Conservation (phyloP, 1,140 invertebrate genomes). For the Popillia japonica region DNA sequence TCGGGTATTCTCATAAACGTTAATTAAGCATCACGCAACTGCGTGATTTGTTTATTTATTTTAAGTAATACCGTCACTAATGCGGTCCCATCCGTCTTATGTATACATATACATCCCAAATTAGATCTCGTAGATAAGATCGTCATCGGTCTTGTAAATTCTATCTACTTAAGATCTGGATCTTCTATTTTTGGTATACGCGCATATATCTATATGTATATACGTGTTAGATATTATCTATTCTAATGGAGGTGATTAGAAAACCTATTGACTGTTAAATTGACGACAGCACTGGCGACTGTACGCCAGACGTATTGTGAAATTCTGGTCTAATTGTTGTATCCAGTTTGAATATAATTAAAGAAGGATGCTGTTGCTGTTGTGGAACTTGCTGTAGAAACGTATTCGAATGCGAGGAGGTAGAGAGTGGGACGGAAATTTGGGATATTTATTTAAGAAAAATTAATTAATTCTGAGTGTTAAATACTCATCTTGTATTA, state of each 20-base stretch:
- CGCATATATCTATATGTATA: neutral
- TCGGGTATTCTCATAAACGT: neutral
- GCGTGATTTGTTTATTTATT: constrained; percentile 32
- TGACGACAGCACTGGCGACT: constrained; percentile 27
- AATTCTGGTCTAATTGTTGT: constrained; percentile 30
- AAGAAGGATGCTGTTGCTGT: neutral
- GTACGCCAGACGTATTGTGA: constrained; percentile 20
- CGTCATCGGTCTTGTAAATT: constrained; percentile 22
- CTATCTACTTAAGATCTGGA: constrained; percentile 19
- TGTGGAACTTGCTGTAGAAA: neutral
- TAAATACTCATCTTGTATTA: no score
- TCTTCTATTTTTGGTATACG: constrained; percentile 4
- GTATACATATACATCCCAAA: neutral
- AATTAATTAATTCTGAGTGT: neutral
- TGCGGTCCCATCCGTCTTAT: constrained; percentile 9
- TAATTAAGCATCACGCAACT: constrained; percentile 21
- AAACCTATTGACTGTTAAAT: constrained; percentile 23
- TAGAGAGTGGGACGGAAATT: neutral
- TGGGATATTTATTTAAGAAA: neutral
- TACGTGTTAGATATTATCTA: constrained; percentile 26
- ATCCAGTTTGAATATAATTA: constrained; percentile 17
- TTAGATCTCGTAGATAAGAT: constrained; percentile 24
- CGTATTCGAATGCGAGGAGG: neutral
- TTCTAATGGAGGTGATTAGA: constrained; percentile 30
- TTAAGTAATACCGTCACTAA: constrained; percentile 16